phyloP scores from a whole-genome alignment of 2,888 invertebrate species.

The Ophion obscuratus region DNA sequence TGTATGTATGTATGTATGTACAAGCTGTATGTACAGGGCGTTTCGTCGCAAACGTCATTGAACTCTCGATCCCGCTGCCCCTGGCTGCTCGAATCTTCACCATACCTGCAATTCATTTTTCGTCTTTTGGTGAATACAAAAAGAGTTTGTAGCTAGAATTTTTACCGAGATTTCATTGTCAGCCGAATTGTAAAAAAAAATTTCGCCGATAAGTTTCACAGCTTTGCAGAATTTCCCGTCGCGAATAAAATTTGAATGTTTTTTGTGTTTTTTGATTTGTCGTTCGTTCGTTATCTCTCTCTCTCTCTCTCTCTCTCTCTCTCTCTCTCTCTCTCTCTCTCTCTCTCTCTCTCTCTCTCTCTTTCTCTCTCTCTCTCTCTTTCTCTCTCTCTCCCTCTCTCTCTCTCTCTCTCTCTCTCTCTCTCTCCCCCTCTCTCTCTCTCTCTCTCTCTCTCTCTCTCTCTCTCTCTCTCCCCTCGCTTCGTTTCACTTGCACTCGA shows the following conservation, averaged over 20 bases:
- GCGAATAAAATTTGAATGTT: too few relatives aligned
- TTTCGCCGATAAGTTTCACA: too few relatives aligned
- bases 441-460: background rate
- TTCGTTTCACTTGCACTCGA: constrained; percentile 27
- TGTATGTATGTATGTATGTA: background rate
- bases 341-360: background rate
- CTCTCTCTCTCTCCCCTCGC: background rate
- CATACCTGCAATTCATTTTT: background rate
- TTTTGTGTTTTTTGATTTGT: too few relatives aligned
- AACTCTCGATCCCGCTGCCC: background rate
- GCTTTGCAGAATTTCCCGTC: too few relatives aligned
- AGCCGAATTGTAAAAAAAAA: too few relatives aligned
- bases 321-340: background rate
- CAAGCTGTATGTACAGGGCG: background rate
- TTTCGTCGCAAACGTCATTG: background rate
- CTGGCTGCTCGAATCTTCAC: background rate
- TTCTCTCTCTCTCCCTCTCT: background rate
- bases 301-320: background rate
- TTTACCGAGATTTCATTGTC: too few relatives aligned
- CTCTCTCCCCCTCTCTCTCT: background rate
- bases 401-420: background rate
- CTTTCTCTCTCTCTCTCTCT: background rate
- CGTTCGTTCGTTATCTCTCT: background rate
- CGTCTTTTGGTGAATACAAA: too few relatives aligned
- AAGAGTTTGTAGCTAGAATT: too few relatives aligned